Base-by-base conservation (phyloP, 2,113 vertebrate genomes). In the Eulacestoma nigropectus region DNA sequence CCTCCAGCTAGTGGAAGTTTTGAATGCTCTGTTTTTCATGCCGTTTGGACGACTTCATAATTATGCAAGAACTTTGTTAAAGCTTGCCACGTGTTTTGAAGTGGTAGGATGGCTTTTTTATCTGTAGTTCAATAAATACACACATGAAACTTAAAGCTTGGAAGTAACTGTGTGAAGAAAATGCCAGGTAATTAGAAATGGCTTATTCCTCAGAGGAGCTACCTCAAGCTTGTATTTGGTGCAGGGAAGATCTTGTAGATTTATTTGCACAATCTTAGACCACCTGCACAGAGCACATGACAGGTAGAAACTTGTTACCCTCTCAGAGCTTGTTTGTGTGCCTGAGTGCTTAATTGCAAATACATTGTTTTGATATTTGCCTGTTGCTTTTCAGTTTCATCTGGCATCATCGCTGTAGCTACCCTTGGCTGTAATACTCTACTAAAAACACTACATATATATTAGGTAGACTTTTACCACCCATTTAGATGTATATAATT, bases 51-150 rank as follows among this genome's bases (percentile, higher is more conserved):
- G 99, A 90, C 98, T 99, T 70, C 98, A 99, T 69, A 98, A 98
- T 80, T 99, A 99, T n/a, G 97, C 98, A 39, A 98, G 98, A 77
- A 97, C 99, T 89, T 98, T 99, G 92, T 98, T 99, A 42, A 99
- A 99, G 94, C 98, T 99, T 93, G 98, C 98, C 78, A 98, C 98
- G 2, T 99, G 99, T 97, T 99, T 99, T 83, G 99, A 99, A 98
- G 98, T 99, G 98, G 99, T 99, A 97, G 98, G 98, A 22, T 94
- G 29, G 33, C 50, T 59, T 92, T 85, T 47, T 59, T 87, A 39
- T 53, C 63, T 90, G 0, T 85, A 59, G 30, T 35, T 60, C 37
- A 60, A 23, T 90, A 88, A 91, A 59, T 37, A 84, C 20, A 37
- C 33, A 30, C 22, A 1, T 50, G 16, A 93, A 94, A 63, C 73